Conservation (phyloP, 2,888 invertebrate species). For the Didymodactylos carnosus region DNA sequence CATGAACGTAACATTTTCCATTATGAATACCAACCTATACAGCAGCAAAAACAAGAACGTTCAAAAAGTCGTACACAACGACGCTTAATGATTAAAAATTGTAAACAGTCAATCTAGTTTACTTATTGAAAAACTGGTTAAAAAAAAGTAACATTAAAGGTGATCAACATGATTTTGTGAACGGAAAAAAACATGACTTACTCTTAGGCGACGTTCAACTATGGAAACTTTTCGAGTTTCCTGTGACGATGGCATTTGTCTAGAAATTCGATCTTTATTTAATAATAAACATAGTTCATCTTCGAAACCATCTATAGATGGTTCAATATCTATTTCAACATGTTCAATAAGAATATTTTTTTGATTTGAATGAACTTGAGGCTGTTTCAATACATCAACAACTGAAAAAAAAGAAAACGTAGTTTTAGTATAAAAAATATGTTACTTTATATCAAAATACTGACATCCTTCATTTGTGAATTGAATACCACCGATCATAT, state of each 20-base stretch:
- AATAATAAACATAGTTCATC: conserved; percentile 26
- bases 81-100: no score
- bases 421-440: no score
- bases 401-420: not conserved
- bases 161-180: no score
- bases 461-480: no score
- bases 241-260: conserved; percentile 19
- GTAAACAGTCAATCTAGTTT: no score
- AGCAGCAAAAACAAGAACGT: no score
- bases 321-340: conserved; percentile 23
- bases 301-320: conserved; percentile 28
- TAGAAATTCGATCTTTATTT: conserved; percentile 24
- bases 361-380: not conserved
- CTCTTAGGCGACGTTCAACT: conserved; percentile 25
- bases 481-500: not conserved
- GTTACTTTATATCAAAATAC: no score
- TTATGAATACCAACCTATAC: conserved; percentile 38
- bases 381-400: not conserved
- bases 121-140: no score
- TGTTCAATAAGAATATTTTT: conserved; percentile 20
- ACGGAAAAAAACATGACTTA: conserved; percentile 13
- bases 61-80: no score
- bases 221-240: conserved; percentile 16
- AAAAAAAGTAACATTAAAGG: no score
- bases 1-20: conserved; percentile 35